Evolutionary conservation across 2,888 invertebrate genomes (phyloP).

Genomic region (Ernsta delagoae): DNA sequence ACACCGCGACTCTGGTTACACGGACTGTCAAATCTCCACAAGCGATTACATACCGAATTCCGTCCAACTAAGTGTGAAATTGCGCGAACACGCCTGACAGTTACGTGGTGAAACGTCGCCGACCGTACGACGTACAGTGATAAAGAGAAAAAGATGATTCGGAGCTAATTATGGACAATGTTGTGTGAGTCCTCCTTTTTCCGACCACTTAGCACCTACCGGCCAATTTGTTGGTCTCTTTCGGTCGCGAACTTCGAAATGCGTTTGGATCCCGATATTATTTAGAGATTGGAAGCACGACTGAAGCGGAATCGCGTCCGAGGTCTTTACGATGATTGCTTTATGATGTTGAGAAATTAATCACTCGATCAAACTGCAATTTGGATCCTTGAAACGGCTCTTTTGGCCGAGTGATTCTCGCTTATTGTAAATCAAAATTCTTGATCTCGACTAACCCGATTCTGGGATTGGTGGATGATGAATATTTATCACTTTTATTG

Average conservation of each 20-base stretch:
- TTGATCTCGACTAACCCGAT: slow-evolving; percentile 25
- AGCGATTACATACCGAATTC: slow-evolving; percentile 46
- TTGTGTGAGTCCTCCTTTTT: slow-evolving; percentile 61
- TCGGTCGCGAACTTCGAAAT: slow-evolving; percentile 43
- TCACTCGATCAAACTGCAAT: slow-evolving; percentile 36
- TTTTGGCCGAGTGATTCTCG: slow-evolving; percentile 28
- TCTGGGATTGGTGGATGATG: slow-evolving; percentile 27
- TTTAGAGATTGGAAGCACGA: slow-evolving; percentile 41
- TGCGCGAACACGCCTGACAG: slow-evolving; percentile 40
- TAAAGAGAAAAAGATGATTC: slow-evolving; percentile 81
- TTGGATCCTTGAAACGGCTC: slow-evolving; percentile 31
- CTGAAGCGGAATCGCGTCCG: slow-evolving; percentile 24
- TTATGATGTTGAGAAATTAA: slow-evolving; percentile 36
- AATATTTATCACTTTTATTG: slow-evolving; percentile 11
- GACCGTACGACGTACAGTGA: slow-evolving; percentile 65
- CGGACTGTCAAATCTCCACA: slow-evolving; percentile 44
- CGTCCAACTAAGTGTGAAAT: slow-evolving; percentile 42
- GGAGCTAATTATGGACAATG: slow-evolving; percentile 78
- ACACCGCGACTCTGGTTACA: slow-evolving; percentile 49
- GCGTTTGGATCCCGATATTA: slow-evolving; percentile 44
- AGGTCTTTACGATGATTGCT: slow-evolving; percentile 34
- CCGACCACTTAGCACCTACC: slow-evolving; percentile 76
- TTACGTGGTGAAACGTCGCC: slow-evolving; percentile 45
- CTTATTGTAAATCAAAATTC: slow-evolving; percentile 30
- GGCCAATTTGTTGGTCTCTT: slow-evolving; percentile 68